These are phyloP conservation scores for Seriola rivoliana DNA, from an alignment of 2,113 vertebrate genomes.

Conservation along the genomic window DNA sequence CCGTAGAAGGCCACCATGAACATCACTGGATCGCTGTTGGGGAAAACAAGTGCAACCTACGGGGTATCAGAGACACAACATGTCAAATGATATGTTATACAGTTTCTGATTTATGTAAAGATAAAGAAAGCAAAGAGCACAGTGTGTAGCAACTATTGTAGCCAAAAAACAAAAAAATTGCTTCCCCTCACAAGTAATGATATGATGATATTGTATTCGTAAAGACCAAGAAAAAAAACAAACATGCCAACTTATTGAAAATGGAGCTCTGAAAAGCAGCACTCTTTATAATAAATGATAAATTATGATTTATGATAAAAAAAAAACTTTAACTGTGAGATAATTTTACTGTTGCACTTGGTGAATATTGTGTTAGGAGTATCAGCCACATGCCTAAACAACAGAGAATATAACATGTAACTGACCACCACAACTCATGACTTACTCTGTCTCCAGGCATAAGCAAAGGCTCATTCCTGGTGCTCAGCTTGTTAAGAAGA, in stretches of 20 bases:
- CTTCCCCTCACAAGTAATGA: not conserved
- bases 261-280: too few species aligned
- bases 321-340: not conserved
- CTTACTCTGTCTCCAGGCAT: constrained; percentile 94
- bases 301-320: too few species aligned
- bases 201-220: not conserved
- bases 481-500: constrained; percentile 93
- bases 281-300: too few species aligned
- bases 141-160: not conserved
- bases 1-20: constrained; percentile 98
- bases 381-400: not conserved
- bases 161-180: constrained; percentile 13
- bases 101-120: not conserved
- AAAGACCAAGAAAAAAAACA: not conserved
- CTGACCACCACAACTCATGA: constrained; percentile 25
- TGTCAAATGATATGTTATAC: not conserved
- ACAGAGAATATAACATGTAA: not conserved
- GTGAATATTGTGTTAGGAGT: not conserved
- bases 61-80: not conserved
- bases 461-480: constrained; percentile 92
- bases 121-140: not conserved
- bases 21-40: constrained; percentile 96
- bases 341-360: not conserved
- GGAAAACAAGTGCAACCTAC: constrained; percentile 96
- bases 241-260: not conserved